Base-by-base conservation (phyloP, 2,113 vertebrate species). In the Phycodurus eques region DNA sequence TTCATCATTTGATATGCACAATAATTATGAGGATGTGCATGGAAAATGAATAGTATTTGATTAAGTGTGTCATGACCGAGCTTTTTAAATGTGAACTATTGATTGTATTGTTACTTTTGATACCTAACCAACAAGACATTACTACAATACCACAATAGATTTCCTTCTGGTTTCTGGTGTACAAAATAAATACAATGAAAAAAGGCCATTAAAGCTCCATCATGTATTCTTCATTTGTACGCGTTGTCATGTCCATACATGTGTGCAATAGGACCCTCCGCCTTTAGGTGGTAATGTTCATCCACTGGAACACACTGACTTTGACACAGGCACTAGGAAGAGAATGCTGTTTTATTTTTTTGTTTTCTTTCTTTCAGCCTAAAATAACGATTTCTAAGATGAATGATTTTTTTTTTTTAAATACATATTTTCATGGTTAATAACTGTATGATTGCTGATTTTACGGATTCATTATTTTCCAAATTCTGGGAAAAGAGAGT, bases 211-310 rank as follows among this genome's bases (percentile, higher is more conserved):
- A 8, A 9, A 56, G 20, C 53, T 9, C 7, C 15, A 31, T 6
- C 4, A 53, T 39, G 35, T 39, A 49, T 49, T 14, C 8, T 15
- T 49, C 47, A 49, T 49, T 15, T 60, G 10, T 39, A 0, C 17
- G 0, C 17, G 0, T 27, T 19, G 35, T 27, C 53, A 8, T 53
- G 33, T 33, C 35, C 35, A 27, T 44, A n/a, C 47, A 3, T 35
- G n/a, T 63, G 47, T 84, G 80, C 66, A 75, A 68, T 81, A 44
- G 57, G 14, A 22, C 44, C 13, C 12, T 35, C 4, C 8, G 13
- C 81, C 87, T 80, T 51, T 70, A 81, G 89, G 56, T 88, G 87
- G 88, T 85, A 91, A 80, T 83, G 74, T 87, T 85, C 51, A 75
- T 84, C 85, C 72, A 88, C 57, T 63, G 44, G 42, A 57, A 63